These are phyloP conservation scores for Bolinopsis microptera DNA, from an alignment of 37 sponge, comb jelly and placozoan species.

Conservation along the genomic window DNA sequence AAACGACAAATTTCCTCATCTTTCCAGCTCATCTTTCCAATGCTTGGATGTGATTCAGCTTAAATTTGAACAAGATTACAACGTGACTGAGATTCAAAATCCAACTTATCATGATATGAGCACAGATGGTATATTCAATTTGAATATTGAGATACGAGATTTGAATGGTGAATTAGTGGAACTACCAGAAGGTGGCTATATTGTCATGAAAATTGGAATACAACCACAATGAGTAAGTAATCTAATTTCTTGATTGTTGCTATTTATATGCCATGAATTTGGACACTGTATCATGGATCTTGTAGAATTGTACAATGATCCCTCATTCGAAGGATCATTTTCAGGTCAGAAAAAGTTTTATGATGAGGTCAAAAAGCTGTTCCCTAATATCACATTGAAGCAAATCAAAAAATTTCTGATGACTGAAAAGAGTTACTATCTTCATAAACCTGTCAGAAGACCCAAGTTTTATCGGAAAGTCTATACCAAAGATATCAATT, in stretches of 20 bases:
- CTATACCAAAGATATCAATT: slow-evolving; percentile 1
- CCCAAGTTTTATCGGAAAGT: not conserved
- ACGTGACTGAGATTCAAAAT: not conserved
- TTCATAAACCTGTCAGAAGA: not conserved
- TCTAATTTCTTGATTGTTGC: not conserved
- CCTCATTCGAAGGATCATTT: not conserved
- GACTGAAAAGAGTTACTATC: slow-evolving; percentile 26
- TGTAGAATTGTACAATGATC: slow-evolving; percentile 9
- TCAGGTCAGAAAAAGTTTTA: not conserved
- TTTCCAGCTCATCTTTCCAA: not conserved
- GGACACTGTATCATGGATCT: slow-evolving; percentile 3
- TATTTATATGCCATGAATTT: not conserved
- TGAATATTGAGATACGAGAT: not conserved
- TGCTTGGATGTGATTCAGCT: not conserved
- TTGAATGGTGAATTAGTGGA: not conserved
- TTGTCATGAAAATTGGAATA: not conserved
- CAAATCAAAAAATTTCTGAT: not conserved
- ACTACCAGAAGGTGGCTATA: not conserved
- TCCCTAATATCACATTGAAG: not conserved
- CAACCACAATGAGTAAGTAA: not conserved
- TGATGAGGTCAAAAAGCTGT: slow-evolving; percentile 4
- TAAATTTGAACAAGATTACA: not conserved
- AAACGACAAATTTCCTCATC: not conserved
- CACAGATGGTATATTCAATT: not conserved
- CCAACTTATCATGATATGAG: not conserved